Evolutionary conservation across 2,888 invertebrate species (phyloP), one percentile per base, ranked within the genome.

Genomic region (Sinelater perroti): DNA sequence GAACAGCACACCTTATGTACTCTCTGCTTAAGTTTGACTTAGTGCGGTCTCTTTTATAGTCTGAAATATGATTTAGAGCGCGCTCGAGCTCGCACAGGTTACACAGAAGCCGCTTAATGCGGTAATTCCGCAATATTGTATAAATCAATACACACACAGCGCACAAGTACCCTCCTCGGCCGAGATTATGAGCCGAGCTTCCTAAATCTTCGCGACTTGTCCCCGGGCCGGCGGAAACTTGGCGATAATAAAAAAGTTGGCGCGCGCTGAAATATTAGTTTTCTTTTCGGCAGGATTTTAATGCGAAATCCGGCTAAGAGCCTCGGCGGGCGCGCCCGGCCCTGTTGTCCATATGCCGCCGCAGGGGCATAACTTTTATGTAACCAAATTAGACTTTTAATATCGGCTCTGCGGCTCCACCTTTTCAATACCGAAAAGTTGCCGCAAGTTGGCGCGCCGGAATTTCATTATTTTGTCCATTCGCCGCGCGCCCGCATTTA

Each of bases 1-100:
- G 68, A 68, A 68, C 68, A 67, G 62, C 63, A 58, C 66, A 67
- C 67, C 67, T 68, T 65, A 66, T 67, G 68, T 61, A 67, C 62
- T 62, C 57, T 62, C 60, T 51, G 60, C 63, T 59, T 61, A 64
- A 64, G 56, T 65, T 68, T 67, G 64, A 68, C 64, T 66, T 67
- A 65, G 60, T 62, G 63, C 64, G 63, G 64, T 63, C 60, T 61
- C 58, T 61, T 67, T 66, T 65, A 65, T 64, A 58, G 54, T 55
- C 63, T 53, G 40, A 62, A 65, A 63, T 60, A 46, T 60, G 54
- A 60, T 60, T 60, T 60, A 59, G 17, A 21, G 18, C 30, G 28
- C 18, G 51, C 24, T 18, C 42, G 36, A 35, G 45, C 54, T 44
- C 40, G 26, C 42, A 52, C 40, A 20, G 33, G 52, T 52, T 51